phyloP scores from a whole-genome alignment of 1,140 invertebrate genomes.

The Drosophila saltans region DNA sequence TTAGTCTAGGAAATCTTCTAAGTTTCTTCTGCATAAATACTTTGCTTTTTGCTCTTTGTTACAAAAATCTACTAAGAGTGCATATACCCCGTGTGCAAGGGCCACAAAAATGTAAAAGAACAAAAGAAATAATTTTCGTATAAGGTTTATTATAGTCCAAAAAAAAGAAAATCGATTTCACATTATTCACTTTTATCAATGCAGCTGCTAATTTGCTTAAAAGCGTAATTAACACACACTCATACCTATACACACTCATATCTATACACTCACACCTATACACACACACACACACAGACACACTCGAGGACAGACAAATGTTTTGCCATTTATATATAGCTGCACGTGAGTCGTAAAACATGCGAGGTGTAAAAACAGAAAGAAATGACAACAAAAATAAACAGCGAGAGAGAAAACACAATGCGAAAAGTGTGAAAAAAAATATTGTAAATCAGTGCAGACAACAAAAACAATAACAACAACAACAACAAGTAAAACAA shows the following conservation, averaged over 20 bases:
- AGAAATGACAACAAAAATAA: background rate
- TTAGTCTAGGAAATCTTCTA: no score
- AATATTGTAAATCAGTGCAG: slow-evolving; percentile 67
- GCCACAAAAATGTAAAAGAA: background rate
- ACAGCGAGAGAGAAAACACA: background rate
- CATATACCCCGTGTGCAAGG: background rate
- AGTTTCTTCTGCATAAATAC: no score
- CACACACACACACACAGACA: slow-evolving; percentile 5
- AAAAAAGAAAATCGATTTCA: slow-evolving; percentile 64
- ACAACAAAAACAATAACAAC: slow-evolving; percentile 29
- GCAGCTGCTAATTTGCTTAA: slow-evolving; percentile 78
- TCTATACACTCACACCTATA: background rate
- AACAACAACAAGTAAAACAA: slow-evolving; percentile 30
- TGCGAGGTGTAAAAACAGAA: slow-evolving; percentile 59
- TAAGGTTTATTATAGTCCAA: slow-evolving; percentile 60
- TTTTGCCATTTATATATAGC: slow-evolving; percentile 53
- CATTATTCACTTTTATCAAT: slow-evolving; percentile 68
- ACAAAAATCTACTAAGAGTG: background rate
- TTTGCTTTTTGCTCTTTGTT: no score
- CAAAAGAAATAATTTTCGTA: slow-evolving; percentile 7
- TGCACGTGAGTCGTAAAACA: slow-evolving; percentile 70
- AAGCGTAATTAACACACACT: slow-evolving; percentile 72
- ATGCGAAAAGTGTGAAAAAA: slow-evolving; percentile 23
- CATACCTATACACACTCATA: slow-evolving; percentile 16
- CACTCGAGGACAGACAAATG: slow-evolving; percentile 18